Evolutionary conservation across 2,113 vertebrate genomes (phyloP), one percentile per base, ranked within the genome.

Genomic region (Heloderma charlesbogerti): DNA sequence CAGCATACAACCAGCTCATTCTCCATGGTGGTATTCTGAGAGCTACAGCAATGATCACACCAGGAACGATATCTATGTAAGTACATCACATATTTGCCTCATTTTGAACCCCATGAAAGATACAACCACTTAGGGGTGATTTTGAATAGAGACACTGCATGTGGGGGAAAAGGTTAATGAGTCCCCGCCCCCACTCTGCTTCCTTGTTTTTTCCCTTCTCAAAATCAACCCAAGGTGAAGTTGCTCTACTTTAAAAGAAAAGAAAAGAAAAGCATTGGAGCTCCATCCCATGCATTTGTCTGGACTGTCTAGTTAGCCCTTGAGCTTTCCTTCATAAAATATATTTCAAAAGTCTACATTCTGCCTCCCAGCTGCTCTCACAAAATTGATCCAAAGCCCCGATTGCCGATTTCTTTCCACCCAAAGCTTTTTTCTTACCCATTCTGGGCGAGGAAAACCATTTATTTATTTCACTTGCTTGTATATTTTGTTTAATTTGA

Each of bases 401-500:
- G 45, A 18, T 69, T 43, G 7, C 37, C 83, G 67, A 85, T 85
- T 85, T 48, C 84, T 13, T 84, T 86, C 34, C 13, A 71, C 66
- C 84, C 31, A 43, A 71, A 16, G 67, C 3, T 20, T 43, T 51
- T 74, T n/a, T 57, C 69, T n/a, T n/a, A 4, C 45, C 34, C 48
- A 40, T 75, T 87, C 48, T 75, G 34, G 34, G 34, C 13, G 16
- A n/a, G 6, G 20, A 57, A 54, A 87, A 71, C 13, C 48, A 40
- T 67, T 83, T 25, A 20, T 84, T 86, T 86, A 31, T 86, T 86
- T 71, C 57, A 75, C 48, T 60, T 87, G 31, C 43, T 37, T 86
- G 34, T 54, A 15, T 54, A 37, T 51, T 74, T 86, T n/a, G 34
- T 75, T 40, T 75, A 29, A 75, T 74, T 16, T 43, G n/a, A 87